Conservation (phyloP, 2,797 vertebrate species). For the Ibycter americanus region DNA sequence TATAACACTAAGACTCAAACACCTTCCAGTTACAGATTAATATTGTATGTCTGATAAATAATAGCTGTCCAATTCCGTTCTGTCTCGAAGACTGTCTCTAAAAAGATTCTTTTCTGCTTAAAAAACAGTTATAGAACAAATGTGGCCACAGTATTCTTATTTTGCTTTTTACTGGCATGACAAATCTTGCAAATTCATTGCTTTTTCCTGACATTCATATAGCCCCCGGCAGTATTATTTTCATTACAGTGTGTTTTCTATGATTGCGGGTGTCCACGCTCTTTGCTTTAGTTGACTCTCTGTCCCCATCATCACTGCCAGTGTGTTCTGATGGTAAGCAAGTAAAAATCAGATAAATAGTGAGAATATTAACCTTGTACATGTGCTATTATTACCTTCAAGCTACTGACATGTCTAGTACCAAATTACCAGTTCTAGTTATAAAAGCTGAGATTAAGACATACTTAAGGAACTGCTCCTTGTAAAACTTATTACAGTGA, state of each 20-base stretch:
- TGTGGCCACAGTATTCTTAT: background rate
- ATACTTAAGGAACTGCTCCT: background rate
- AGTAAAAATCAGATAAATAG: background rate
- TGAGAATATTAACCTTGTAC: background rate
- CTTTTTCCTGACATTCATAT: background rate
- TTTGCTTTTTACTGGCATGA: background rate
- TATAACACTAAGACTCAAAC: background rate
- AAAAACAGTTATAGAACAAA: background rate
- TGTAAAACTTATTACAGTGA: background rate
- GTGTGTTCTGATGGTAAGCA: background rate
- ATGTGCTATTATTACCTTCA: background rate
- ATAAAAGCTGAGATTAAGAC: background rate
- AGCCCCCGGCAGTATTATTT: background rate
- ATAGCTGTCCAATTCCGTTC: background rate
- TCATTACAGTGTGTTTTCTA: background rate
- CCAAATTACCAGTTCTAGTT: background rate
- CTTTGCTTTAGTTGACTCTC: background rate
- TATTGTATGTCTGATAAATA: slow-evolving; percentile 1
- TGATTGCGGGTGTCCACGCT: background rate
- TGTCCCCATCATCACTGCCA: background rate
- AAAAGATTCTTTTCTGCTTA: background rate
- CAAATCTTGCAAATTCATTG: background rate
- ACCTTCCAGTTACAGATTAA: slow-evolving; percentile 11
- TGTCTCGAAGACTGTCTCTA: background rate
- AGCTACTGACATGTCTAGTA: background rate